phyloP scores from a whole-genome alignment of 2,888 invertebrate genomes.

The Patella depressa region DNA sequence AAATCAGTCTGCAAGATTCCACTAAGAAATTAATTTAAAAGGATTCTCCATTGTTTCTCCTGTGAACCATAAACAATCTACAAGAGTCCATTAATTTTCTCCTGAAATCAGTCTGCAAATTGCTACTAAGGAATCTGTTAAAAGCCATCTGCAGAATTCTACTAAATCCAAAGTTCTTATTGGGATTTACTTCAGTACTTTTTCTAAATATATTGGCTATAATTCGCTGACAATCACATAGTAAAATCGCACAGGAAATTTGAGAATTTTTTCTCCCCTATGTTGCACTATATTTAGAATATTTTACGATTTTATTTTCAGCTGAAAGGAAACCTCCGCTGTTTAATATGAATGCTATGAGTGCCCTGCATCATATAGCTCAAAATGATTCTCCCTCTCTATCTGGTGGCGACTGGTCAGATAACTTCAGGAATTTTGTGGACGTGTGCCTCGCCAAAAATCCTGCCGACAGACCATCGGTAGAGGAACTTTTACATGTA shows the following conservation, averaged over 20 bases:
- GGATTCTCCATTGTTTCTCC: no score
- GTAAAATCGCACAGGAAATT: background rate
- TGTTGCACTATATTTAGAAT: background rate
- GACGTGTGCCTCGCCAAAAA: slow-evolving; percentile 95
- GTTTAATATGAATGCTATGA: slow-evolving; percentile 99
- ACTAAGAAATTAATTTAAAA: no score
- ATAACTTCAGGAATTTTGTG: slow-evolving; percentile 93
- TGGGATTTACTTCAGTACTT: no score
- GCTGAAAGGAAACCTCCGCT: slow-evolving; percentile 97
- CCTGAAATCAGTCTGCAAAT: no score
- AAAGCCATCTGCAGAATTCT: no score
- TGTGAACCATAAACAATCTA: no score
- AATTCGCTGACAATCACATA: no score
- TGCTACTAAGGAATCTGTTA: no score
- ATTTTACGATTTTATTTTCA: slow-evolving; percentile 60
- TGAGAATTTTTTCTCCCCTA: background rate
- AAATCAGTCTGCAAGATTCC: no score
- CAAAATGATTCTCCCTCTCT: slow-evolving; percentile 98
- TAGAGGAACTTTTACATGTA: slow-evolving; percentile 81
- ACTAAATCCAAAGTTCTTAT: no score
- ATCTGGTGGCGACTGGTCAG: slow-evolving; percentile 74
- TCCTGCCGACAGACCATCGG: slow-evolving; percentile 89
- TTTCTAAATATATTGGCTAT: no score
- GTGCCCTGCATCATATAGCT: slow-evolving; percentile 99
- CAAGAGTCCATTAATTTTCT: no score